Evolutionary conservation across 2,797 vertebrate species (phyloP).

Genomic region (Dromococcyx pavoninus): DNA sequence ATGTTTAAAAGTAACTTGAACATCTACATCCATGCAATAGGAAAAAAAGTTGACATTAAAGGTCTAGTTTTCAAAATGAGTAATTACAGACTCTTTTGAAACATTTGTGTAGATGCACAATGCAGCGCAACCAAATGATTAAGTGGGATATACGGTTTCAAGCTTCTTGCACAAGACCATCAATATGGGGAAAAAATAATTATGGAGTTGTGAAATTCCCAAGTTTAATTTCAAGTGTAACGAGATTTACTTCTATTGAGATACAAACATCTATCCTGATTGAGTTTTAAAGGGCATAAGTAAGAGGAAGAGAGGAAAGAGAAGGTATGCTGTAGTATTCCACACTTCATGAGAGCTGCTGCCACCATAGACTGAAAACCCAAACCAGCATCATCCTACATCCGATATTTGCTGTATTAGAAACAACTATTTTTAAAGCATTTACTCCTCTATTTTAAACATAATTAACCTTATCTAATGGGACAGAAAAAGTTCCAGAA

Average conservation of each 20-base stretch:
- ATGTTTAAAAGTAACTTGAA: neutral
- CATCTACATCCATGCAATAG: neutral
- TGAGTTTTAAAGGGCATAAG: neutral
- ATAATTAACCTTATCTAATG: neutral
- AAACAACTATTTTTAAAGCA: neutral
- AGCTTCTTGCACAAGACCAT: neutral
- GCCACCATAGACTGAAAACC: neutral
- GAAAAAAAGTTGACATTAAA: neutral
- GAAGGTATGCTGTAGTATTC: neutral
- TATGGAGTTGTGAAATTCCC: neutral
- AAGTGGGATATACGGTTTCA: neutral
- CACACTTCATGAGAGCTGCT: neutral
- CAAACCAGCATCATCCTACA: neutral
- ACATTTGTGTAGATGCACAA: neutral
- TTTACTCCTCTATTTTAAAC: neutral
- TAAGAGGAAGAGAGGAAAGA: neutral
- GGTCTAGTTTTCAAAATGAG: neutral
- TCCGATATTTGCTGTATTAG: neutral
- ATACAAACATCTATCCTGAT: neutral
- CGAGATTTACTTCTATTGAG: neutral
- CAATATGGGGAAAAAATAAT: neutral
- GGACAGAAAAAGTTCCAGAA: neutral
- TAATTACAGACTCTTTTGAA: neutral
- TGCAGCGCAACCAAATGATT: neutral
- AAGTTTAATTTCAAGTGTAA: neutral